Base-by-base conservation (phyloP, 2,113 vertebrate genomes). In the Gallinago jamesoni region DNA sequence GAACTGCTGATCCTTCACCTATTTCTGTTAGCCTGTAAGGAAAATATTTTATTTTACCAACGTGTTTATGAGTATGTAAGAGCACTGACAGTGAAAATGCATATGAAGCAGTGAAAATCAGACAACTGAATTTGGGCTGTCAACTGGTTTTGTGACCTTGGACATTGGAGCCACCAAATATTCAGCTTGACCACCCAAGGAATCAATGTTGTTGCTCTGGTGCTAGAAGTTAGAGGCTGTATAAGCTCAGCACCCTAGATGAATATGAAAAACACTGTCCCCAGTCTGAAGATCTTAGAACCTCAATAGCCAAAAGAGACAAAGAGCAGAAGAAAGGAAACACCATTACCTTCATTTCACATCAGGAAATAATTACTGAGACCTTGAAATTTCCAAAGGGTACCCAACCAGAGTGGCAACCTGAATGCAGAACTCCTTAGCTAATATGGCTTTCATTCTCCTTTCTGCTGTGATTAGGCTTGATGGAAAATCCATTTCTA, bases 191-290 rank as follows among this genome's bases (percentile, higher is more conserved):
- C 27, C 33, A 47, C 27, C 37, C 28, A 20, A 12, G 15, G 10
- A 75, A 16, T 27, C 1, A 0, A 27, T 14, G 19, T 35, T 70
- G 3, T 39, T 1, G 0, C 12, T 31, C 60, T 64, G 41, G 2
- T 22, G 35, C 6, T n/a, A 10, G 28, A 45, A 19, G 52, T 87
- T 43, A 37, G 31, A 45, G 24, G 10, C 10, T 47, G n/a, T 59
- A 30, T 43, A 63, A 2, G 6, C 47, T 59, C 35, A 70, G 15
- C 24, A 33, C 30, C 24, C 8, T 35, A 52, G 22, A 17, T 10
- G 3, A 66, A 47, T 5, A 2, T 28, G n/a, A 28, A 66, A 53
- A 77, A 35, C 14, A 19, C 12, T 19, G 39, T 12, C 24, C 47
- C 23, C 22, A 18, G 12, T 55, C 68, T 48, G 31, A 87, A 69